Conservation (phyloP, 2,888 invertebrate genomes). For the Exocentrus adspersus region DNA sequence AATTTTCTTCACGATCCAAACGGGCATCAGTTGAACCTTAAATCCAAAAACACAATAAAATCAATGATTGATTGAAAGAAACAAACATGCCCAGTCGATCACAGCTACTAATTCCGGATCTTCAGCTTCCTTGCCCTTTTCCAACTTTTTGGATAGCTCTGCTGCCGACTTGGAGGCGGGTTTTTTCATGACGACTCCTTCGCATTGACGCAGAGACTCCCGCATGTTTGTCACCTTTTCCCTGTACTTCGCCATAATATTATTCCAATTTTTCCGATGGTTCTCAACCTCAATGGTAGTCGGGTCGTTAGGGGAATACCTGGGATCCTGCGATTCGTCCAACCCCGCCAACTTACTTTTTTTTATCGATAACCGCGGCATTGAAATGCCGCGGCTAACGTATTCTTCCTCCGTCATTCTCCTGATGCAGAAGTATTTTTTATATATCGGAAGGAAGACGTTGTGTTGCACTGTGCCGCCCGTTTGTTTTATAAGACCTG, state of each 20-base stretch:
- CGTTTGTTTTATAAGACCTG: not conserved
- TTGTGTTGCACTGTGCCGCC: not conserved
- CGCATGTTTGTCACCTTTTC: conserved; percentile 24
- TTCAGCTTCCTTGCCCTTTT: conserved; percentile 18
- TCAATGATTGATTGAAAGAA: too few species aligned
- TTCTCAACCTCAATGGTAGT: conserved; percentile 44
- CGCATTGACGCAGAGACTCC: conserved; percentile 1
- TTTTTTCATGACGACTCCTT: not conserved
- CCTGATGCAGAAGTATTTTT: conserved; percentile 1
- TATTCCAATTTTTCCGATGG: conserved; percentile 42
- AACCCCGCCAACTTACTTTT: not conserved
- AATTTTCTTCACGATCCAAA: conserved; percentile 51
- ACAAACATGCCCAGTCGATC: conserved; percentile 8
- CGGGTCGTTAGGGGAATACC: conserved; percentile 40
- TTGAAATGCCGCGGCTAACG: too few species aligned
- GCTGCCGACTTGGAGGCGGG: not conserved
- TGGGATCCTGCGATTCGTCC: conserved; percentile 28
- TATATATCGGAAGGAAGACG: not conserved
- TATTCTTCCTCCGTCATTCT: too few species aligned
- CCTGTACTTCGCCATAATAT: conserved; percentile 38
- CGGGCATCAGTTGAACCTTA: conserved; percentile 49
- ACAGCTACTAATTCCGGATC: not conserved
- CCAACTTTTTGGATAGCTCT: not conserved
- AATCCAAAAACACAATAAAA: too few species aligned
- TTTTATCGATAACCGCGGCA: not conserved